Conservation (phyloP, 1,140 invertebrate genomes). For the Papilio dardanus region DNA sequence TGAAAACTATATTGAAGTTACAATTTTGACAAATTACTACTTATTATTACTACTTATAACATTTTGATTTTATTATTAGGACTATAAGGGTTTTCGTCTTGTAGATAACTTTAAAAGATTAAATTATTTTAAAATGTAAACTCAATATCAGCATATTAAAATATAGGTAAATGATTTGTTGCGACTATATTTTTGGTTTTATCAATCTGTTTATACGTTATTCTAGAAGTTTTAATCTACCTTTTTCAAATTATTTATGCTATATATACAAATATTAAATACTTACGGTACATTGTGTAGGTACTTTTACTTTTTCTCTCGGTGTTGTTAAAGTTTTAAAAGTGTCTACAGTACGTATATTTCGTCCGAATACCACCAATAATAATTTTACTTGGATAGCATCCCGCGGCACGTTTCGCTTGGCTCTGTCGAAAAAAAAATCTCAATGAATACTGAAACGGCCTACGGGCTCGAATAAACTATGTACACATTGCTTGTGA, state of each 20-base stretch:
- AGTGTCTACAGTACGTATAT: neutral
- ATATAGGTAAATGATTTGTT: neutral
- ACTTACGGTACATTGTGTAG: neutral
- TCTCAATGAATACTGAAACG: slow-evolving; percentile 31
- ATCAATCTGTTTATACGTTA: neutral
- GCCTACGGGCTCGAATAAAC: slow-evolving; percentile 24
- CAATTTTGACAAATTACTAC: neutral
- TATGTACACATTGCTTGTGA: slow-evolving; percentile 37
- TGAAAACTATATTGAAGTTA: slow-evolving; percentile 38
- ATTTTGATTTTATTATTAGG: too few species aligned
- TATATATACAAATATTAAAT: neutral
- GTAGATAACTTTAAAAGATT: too few species aligned
- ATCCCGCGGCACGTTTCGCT: slow-evolving; percentile 17
- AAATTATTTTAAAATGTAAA: too few species aligned
- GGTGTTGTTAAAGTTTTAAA: neutral
- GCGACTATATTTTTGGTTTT: neutral
- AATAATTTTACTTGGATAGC: slow-evolving; percentile 29
- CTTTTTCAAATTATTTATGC: neutral
- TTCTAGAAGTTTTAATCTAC: neutral
- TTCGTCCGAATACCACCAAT: slow-evolving; percentile 18
- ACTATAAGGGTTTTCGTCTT: too few species aligned
- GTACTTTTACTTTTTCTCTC: neutral
- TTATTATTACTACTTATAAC: too few species aligned
- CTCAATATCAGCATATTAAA: neutral
- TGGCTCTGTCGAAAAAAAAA: slow-evolving; percentile 27